Base-by-base conservation (phyloP, 1,140 invertebrate genomes). In the Zelostemma sp. region DNA sequence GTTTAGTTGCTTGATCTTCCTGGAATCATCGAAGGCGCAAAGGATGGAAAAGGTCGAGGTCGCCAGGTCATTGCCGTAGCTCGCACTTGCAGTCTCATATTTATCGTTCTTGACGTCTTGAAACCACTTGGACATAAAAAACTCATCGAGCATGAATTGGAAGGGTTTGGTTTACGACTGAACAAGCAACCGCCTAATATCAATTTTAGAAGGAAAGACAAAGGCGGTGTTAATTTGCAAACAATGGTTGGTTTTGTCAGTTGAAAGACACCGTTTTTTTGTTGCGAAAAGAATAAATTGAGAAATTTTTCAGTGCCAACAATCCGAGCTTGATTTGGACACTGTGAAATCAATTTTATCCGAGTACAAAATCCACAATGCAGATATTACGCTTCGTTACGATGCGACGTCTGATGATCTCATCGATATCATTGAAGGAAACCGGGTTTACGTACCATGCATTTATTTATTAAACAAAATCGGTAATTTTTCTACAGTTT, bases 21-120 rank as follows among this genome's bases (percentile, higher is more conserved):
- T 64, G 98, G 98, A 88, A 99, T 99, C 84, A 99, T 99, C 80
- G 98, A 99, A 88, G 98, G 98, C 71, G 98, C 98, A n/a, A 99
- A 99, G 83, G 98, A 99, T 84, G 95, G 95, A 33, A 99, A 99
- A 86, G 97, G 97, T 87, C 86, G 97, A 85, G 97, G 98, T 89
- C 90, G 97, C 76, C 98, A 99, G 88, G 98, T 99, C 3, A 99
- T 99, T 80, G 98, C 98, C 18, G 98, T 99, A 0, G 98, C 98
- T 0, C 88, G 98, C 63, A 99, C 98, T 0, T 99, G 98, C 81
- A 97, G 95, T 84, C 88, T 99, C 1, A 97, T 99, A 76, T 99
- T 99, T 79, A 98, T 99, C 80, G 97, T 99, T 1, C 86, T 99
- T 16, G 98, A 99, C 86, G 98, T 99, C 0, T 86, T 99, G 11